Evolutionary conservation across 1,140 invertebrate species (phyloP).

Genomic region (Cotesia typhae): DNA sequence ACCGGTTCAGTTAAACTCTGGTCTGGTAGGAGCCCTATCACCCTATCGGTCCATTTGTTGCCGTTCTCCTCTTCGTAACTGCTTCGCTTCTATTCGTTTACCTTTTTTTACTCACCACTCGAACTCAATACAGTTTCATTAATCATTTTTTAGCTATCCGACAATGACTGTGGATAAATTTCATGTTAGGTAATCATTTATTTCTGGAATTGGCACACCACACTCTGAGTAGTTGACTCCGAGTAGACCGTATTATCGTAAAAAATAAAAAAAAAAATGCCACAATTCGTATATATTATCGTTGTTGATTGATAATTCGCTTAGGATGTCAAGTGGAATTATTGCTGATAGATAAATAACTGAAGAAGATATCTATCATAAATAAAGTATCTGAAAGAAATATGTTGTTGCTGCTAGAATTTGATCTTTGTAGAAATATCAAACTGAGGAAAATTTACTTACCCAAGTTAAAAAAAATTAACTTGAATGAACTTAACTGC

Average conservation of each 20-base stretch:
- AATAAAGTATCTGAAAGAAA: neutral
- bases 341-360: neutral
- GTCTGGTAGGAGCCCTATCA: conserved; percentile 8
- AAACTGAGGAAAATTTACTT: no score
- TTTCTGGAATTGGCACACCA: no score
- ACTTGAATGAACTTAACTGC: no score
- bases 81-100: conserved; percentile 1
- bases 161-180: no score
- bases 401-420: neutral
- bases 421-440: neutral
- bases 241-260: neutral
- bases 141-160: no score
- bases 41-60: conserved; percentile 26
- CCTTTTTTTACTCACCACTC: conserved; percentile 3
- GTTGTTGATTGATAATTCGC: conserved; percentile 9
- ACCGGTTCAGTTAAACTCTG: conserved; percentile 33
- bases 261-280: neutral
- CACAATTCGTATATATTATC: conserved; percentile 2
- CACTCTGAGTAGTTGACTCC: no score
- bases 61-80: conserved; percentile 19
- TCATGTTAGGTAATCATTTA: conserved; percentile 9
- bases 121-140: conserved; percentile 3
- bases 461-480: no score
- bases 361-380: neutral
- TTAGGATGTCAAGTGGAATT: conserved; percentile 1